Evolutionary conservation across 2,113 vertebrate species (phyloP), one percentile per base, ranked within the genome.

Genomic region (Lontra canadensis): DNA sequence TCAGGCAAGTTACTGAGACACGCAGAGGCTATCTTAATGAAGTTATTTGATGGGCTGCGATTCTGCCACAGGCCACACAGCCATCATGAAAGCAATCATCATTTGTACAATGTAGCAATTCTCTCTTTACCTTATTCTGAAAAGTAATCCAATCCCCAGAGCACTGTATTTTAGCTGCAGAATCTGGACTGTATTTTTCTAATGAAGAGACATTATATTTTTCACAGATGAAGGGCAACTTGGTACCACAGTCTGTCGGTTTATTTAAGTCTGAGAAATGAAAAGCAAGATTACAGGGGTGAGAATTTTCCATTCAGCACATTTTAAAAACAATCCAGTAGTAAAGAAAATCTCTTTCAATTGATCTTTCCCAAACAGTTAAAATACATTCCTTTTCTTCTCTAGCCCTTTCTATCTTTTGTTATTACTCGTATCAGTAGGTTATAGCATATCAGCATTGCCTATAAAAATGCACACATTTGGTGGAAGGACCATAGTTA

Each of bases 191-290:
- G 0, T 98, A 98, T 65, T 91, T 99, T 98, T 99, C 99, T 92
- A 99, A 98, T 39, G 99, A 98, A 31, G 99, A 99, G 79, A 98
- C 88, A 92, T 99, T 99, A 65, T 99, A 96, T 94, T 98, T 99
- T 98, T 99, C 99, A 96, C 99, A 99, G 96, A 99, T 98, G 97
- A 99, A 99, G 0, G 99, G 98, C 90, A 99, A 98, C 25, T 98
- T 99, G 89, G 95, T 59, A 1, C 95, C 97, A 97, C 99, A 99
- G 94, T 98, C 98, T 83, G 98, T 55, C 65, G 97, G 97, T 83
- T 97, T 97, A 83, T n/a, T 67, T 95, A 97, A 98, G 67, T 98
- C 99, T 99, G 98, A 96, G 89, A 97, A 95, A 95, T 55, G 52
- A 97, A 90, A 97, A 94, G 15, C 21, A 79, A 78, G 26, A 85